Percentiles rank a stretch among this genome's conserved stretches.
These are phyloP conservation scores for Callopanchax toddi DNA, from an alignment of 2,113 vertebrate species.

Conservation along the genomic window DNA sequence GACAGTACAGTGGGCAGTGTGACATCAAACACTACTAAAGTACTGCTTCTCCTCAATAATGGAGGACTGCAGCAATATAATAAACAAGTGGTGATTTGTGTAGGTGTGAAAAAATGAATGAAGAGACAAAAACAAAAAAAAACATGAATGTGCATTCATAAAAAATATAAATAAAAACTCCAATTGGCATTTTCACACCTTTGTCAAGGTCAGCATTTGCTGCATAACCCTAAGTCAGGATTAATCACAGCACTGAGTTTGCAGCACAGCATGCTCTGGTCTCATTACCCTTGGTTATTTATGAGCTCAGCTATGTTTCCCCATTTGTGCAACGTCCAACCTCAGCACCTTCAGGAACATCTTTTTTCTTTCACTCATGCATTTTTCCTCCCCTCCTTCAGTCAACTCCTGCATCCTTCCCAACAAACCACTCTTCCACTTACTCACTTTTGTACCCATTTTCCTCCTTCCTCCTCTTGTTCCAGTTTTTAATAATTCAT, in stretches of 20 bases:
- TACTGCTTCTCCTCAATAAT: background rate
- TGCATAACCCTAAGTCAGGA: constrained; percentile 60
- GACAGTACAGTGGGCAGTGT: no score
- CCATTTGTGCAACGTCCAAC: constrained; percentile 40
- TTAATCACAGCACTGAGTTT: constrained; percentile 56
- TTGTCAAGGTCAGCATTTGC: constrained; percentile 62
- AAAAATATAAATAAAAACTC: constrained; percentile 9
- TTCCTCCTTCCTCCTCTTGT: constrained; percentile 53
- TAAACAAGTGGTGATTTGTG: background rate
- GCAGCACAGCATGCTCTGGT: constrained; percentile 43
- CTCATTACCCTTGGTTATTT: constrained; percentile 85
- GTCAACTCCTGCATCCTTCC: background rate
- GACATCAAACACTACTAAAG: no score
- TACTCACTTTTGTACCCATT: constrained; percentile 27
- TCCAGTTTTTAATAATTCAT: constrained; percentile 76
- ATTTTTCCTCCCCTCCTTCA: constrained; percentile 5
- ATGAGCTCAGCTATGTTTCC: constrained; percentile 62
- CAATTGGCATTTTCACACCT: constrained; percentile 22
- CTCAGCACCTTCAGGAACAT: constrained; percentile 61
- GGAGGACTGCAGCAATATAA: background rate
- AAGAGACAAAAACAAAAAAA: background rate
- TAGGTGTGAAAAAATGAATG: background rate
- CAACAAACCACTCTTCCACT: constrained; percentile 9
- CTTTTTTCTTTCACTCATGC: constrained; percentile 47
- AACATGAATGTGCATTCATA: constrained; percentile 19